Base-by-base conservation (phyloP, 2,797 vertebrate genomes). In the Tenualosa ilisha region DNA sequence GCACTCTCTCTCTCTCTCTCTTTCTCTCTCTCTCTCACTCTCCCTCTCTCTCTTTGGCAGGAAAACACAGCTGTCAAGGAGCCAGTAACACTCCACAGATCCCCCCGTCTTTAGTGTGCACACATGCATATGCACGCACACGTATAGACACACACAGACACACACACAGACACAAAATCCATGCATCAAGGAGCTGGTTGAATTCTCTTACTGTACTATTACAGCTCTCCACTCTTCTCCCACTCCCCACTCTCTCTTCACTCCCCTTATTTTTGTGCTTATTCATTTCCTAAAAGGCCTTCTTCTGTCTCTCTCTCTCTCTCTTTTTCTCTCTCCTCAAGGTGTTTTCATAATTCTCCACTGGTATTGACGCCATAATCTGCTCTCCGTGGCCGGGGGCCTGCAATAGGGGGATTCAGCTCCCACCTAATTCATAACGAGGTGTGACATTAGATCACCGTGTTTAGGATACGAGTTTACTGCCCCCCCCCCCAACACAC, bases 361-460 rank as follows among this genome's bases (percentile, higher is more conserved):
- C 40, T 9, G 72, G 40, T 79, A 79, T 79, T 40, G 15, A 46
- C 12, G 37, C n/a, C 7, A 2, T 46, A 46, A 79, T 79, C 72
- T 79, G 72, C 40, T 37, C 72, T 75, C 68, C 68, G 40, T 22
- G 6, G 6, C 72, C 13, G 12, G 37, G 72, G 72, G 12, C 31
- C 40, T 4, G 2, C 1, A 40, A 79, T 79, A 79, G 46, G 72
- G 40, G 37, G 17, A 46, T 20, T 46, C 2, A 17, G 72, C 72
- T 79, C 40, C 72, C 6, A 40, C 72, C 20, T 40, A 17, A 79
- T 20, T 46, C 72, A 46, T 79, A 75, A 79, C 40, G 37, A 79
- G 17, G 72, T 79, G 72, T 79, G 72, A 79, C 72, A 79, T 79
- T 79, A 79, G 72, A 79, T 79, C 40, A 79, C 72, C 7, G 72